These are phyloP conservation scores for Miltochrista miniata DNA, from an alignment of 2,888 invertebrate genomes.

Conservation along the genomic window DNA sequence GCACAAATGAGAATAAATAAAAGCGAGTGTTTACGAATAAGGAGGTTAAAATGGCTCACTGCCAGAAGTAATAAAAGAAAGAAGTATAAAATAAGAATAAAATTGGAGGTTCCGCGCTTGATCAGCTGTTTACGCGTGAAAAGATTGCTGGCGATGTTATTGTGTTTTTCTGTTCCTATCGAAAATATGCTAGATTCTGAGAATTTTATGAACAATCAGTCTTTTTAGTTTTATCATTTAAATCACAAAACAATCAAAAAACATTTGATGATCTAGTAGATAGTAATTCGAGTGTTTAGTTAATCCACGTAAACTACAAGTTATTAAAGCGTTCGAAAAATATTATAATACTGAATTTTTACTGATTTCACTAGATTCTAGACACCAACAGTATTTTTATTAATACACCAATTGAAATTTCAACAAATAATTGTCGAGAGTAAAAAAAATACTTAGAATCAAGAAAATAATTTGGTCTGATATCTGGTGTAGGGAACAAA, in stretches of 20 bases:
- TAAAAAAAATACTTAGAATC: conserved; percentile 2
- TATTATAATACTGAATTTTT: too few species aligned
- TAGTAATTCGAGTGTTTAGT: too few species aligned
- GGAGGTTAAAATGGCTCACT: conserved; percentile 2
- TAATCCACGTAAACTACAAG: too few species aligned
- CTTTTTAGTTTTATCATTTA: background rate
- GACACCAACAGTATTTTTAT: too few species aligned
- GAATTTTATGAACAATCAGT: background rate
- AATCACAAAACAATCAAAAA: too few species aligned
- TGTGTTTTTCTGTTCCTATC: background rate
- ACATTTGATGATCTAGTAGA: too few species aligned
- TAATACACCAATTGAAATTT: too few species aligned
- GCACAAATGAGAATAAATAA: background rate
- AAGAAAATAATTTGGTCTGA: conserved; percentile 13
- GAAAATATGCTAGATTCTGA: background rate
- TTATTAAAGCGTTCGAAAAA: too few species aligned
- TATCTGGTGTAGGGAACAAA: conserved; percentile 19
- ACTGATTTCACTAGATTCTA: too few species aligned
- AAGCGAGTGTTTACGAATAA: background rate
- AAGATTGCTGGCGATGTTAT: conserved; percentile 4
- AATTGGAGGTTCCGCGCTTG: conserved; percentile 1
- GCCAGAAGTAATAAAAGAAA: conserved; percentile 5
- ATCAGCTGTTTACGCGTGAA: conserved; percentile 3
- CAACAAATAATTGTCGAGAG: background rate
- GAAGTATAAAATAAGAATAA: conserved; percentile 5